Evolutionary conservation across 2,888 invertebrate genomes (phyloP).

Genomic region (Nephrocerus scutellatus): DNA sequence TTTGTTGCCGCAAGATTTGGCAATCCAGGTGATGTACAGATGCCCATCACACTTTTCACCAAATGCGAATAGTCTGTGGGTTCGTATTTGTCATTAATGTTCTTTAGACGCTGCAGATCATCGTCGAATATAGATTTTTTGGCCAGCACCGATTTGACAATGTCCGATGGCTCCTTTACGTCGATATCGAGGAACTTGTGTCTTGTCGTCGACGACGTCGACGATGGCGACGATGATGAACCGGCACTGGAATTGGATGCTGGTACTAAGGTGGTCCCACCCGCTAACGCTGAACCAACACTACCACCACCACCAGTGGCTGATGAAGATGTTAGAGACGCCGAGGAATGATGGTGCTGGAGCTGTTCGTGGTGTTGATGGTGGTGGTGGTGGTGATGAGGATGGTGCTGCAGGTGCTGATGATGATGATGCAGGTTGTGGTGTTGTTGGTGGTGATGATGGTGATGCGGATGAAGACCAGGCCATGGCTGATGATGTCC

Average conservation of each 20-base stretch:
- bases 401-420: slow-evolving; percentile 42
- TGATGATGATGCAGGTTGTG: slow-evolving; percentile 49
- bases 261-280: too few species aligned
- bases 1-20: slow-evolving; percentile 44
- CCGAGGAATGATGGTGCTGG: too few species aligned
- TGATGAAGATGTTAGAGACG: slow-evolving; percentile 24
- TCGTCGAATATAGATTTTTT: slow-evolving; percentile 94
- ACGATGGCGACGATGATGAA: slow-evolving; percentile 53
- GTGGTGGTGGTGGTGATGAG: slow-evolving; percentile 13
- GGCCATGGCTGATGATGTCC: slow-evolving; percentile 20
- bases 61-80: slow-evolving; percentile 38
- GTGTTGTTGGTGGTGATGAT: slow-evolving; percentile 34
- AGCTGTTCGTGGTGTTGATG: slow-evolving; percentile 24
- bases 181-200: slow-evolving; percentile 74
- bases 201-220: slow-evolving; percentile 48
- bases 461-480: slow-evolving; percentile 11
- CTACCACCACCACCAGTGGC: slow-evolving; percentile 25
- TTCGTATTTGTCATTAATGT: slow-evolving; percentile 76
- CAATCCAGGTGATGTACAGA: slow-evolving; percentile 38
- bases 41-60: slow-evolving; percentile 20
- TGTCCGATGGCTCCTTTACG: slow-evolving; percentile 81
- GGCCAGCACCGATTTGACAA: slow-evolving; percentile 84
- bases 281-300: too few species aligned
- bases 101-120: slow-evolving; percentile 86
- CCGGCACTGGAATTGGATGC: slow-evolving; percentile 41